Percentiles rank a stretch among this genome's conserved stretches.
phyloP scores from a whole-genome alignment of 2,113 vertebrate species.

The Poecilia latipinna region DNA sequence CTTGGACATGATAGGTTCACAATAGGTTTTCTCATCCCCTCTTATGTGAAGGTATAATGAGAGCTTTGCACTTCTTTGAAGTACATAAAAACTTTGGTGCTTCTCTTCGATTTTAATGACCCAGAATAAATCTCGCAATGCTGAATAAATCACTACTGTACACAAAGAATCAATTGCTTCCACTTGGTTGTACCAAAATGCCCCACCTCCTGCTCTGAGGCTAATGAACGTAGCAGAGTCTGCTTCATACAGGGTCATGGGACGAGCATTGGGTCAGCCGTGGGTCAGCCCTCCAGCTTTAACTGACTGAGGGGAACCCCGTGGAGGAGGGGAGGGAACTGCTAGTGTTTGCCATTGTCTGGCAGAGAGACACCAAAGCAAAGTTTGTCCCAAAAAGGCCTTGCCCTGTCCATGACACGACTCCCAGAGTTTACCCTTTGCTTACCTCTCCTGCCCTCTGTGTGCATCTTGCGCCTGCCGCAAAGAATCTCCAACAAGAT shows the following conservation, averaged over 20 bases:
- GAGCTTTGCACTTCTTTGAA: constrained; percentile 39
- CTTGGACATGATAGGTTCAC: constrained; percentile 59
- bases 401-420: constrained; percentile 9
- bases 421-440: constrained; percentile 9
- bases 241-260: constrained; percentile 44
- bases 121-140: constrained; percentile 15
- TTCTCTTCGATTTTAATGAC: constrained; percentile 28
- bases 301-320: constrained; percentile 60
- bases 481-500: neutral
- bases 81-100: constrained; percentile 46
- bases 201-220: constrained; percentile 14
- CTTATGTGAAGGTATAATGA: constrained; percentile 25
- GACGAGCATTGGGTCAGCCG: constrained; percentile 50
- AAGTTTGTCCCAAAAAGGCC: constrained; percentile 31
- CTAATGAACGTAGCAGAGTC: constrained; percentile 53
- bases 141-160: constrained; percentile 24
- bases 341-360: constrained; percentile 42
- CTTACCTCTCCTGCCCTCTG: neutral
- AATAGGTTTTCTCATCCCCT: constrained; percentile 29
- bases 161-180: constrained; percentile 43
- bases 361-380: constrained; percentile 22
- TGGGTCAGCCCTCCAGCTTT: constrained; percentile 49
- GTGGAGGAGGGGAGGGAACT: constrained; percentile 46
- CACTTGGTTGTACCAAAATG: constrained; percentile 31
- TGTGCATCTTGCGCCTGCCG: neutral